These are phyloP conservation scores for Coluber constrictor DNA, from an alignment of 2,797 vertebrate species.

Conservation along the genomic window DNA sequence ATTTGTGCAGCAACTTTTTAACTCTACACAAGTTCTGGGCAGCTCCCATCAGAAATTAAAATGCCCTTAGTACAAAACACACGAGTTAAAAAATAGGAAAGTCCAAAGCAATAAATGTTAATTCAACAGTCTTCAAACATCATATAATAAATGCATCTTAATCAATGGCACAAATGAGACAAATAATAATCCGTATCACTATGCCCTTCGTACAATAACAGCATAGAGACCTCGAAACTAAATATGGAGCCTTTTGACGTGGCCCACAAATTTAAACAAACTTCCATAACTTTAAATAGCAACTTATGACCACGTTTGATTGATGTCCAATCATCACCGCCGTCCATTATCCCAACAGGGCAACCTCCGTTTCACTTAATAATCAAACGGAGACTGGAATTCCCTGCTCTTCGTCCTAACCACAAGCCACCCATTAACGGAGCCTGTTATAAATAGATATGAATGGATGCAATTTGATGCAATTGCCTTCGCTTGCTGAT, in stretches of 20 bases:
- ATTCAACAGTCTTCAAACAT: background rate
- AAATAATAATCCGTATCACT: background rate
- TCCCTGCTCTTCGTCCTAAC: constrained; percentile 27
- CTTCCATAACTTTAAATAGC: background rate
- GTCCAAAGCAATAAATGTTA: background rate
- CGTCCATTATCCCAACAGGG: background rate
- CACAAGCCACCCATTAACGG: constrained; percentile 26
- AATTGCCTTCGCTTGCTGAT: background rate
- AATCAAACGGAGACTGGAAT: background rate
- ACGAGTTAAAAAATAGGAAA: background rate
- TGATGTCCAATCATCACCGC: background rate
- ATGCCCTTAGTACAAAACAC: background rate
- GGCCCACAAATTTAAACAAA: background rate
- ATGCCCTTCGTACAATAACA: background rate
- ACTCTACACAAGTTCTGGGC: background rate
- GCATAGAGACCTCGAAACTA: background rate
- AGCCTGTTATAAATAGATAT: constrained; percentile 11
- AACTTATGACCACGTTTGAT: background rate
- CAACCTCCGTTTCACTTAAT: constrained; percentile 41
- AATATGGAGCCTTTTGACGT: background rate
- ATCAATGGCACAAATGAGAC: too few relatives aligned
- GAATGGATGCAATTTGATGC: background rate
- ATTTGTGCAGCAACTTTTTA: background rate
- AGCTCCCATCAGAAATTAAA: background rate
- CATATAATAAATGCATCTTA: background rate